Percentiles rank a stretch among this genome's conserved stretches.
Evolutionary conservation across 1,140 invertebrate species (phyloP).

Genomic region (Reticulitermes speratus): DNA sequence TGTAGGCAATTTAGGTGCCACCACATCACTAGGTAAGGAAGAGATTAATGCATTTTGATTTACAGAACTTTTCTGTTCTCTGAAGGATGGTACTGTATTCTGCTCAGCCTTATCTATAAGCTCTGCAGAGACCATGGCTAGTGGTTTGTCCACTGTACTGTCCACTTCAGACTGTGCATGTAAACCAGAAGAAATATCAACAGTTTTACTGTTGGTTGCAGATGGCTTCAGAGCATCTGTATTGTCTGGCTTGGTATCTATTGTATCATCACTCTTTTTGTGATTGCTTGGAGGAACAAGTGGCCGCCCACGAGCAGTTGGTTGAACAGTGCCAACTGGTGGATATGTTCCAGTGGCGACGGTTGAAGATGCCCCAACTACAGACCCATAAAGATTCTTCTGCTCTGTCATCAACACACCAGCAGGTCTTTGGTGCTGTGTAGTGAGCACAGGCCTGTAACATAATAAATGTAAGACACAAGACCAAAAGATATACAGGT

Average conservation of each 20-base stretch:
- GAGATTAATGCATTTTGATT: neutral
- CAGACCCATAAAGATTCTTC: conserved; percentile 34
- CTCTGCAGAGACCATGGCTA: neutral
- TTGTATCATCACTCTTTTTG: neutral
- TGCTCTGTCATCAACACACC: conserved; percentile 35
- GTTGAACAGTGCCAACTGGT: conserved; percentile 58
- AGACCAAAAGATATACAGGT: too few relatives aligned
- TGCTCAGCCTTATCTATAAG: neutral
- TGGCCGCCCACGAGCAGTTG: conserved; percentile 48
- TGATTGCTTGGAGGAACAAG: neutral
- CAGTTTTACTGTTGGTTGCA: neutral
- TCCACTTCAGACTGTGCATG: conserved; percentile 35
- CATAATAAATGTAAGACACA: neutral
- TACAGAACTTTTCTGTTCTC: neutral
- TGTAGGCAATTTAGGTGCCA: neutral
- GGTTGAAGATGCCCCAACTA: neutral
- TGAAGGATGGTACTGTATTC: neutral
- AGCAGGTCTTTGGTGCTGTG: conserved; percentile 19
- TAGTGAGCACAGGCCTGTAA: conserved; percentile 24
- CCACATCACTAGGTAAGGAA: neutral
- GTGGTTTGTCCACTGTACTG: conserved; percentile 38
- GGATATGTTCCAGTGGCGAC: conserved; percentile 46
- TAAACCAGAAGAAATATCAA: neutral
- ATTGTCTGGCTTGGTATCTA: neutral
- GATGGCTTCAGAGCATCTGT: neutral